Evolutionary conservation across 1,140 invertebrate genomes (phyloP).

Genomic region (Prorops nasuta): DNA sequence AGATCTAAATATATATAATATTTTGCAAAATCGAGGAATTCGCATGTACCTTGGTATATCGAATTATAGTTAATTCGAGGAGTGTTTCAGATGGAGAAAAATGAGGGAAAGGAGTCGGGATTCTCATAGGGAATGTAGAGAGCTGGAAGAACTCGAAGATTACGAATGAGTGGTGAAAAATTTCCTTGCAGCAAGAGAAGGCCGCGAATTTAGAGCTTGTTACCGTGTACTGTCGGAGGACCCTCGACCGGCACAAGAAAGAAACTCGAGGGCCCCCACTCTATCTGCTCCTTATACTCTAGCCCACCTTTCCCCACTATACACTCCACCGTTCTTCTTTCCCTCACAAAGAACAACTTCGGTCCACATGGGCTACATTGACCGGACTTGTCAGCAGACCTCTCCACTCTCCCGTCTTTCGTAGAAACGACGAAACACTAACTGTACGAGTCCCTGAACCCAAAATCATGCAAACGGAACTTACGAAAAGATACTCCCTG

Average conservation of each 20-base stretch:
- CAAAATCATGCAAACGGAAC: neutral
- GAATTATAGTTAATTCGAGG: too few species aligned
- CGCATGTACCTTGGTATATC: too few species aligned
- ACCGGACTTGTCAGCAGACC: constrained; percentile 2
- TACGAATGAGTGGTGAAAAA: neutral
- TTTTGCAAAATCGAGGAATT: too few species aligned
- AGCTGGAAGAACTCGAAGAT: too few species aligned
- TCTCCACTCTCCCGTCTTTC: too few species aligned
- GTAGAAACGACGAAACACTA: too few species aligned
- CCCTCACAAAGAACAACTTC: constrained; percentile 3
- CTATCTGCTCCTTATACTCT: neutral
- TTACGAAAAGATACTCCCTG: neutral
- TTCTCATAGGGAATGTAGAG: too few species aligned
- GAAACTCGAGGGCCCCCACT: neutral
- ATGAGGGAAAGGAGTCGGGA: too few species aligned
- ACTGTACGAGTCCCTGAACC: too few species aligned
- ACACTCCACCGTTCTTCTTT: neutral
- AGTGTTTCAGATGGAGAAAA: too few species aligned
- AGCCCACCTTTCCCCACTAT: neutral
- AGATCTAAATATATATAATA: too few species aligned
- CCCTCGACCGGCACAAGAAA: constrained; percentile 1
- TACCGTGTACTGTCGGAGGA: neutral
- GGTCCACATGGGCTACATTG: constrained; percentile 6
- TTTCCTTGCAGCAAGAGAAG: neutral
- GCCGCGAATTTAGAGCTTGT: constrained; percentile 6